These are phyloP conservation scores for Drosophila ambigua DNA, from an alignment of 1,140 invertebrate species.

Conservation along the genomic window DNA sequence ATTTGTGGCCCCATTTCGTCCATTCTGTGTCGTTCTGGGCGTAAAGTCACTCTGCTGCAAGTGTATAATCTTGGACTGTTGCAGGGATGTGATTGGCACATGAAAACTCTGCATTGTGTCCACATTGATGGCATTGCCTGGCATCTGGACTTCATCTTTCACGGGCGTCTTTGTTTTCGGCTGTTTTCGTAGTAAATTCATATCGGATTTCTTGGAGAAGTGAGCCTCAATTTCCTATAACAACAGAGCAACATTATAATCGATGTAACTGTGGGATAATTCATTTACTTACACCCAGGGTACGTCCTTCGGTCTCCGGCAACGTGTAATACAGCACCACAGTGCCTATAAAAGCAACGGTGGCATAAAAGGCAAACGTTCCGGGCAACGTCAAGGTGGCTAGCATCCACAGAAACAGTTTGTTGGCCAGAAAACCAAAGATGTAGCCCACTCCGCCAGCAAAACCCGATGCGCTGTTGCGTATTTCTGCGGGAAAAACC, in stretches of 20 bases:
- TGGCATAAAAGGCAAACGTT: constrained; percentile 87
- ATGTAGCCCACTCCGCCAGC: constrained; percentile 89
- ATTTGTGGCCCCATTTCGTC: constrained; percentile 55
- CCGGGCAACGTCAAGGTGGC: constrained; percentile 87
- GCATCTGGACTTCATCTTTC: constrained; percentile 38
- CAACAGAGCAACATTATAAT: neutral
- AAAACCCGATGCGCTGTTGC: constrained; percentile 88
- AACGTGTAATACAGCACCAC: constrained; percentile 85
- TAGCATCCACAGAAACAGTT: constrained; percentile 88
- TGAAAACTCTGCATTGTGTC: constrained; percentile 70
- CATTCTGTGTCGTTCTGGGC: constrained; percentile 26
- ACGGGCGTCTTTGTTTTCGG: constrained; percentile 18
- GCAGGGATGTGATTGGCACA: constrained; percentile 65
- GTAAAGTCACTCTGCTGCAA: constrained; percentile 78
- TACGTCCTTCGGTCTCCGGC: constrained; percentile 92
- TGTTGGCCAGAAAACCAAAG: constrained; percentile 89
- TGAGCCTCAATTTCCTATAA: constrained; percentile 89
- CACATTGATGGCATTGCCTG: constrained; percentile 53
- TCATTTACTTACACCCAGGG: constrained; percentile 84
- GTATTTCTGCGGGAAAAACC: constrained; percentile 87
- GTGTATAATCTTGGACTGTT: constrained; percentile 76
- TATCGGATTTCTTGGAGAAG: constrained; percentile 85
- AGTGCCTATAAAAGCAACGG: constrained; percentile 86
- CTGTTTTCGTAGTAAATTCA: constrained; percentile 64
- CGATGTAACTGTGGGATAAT: neutral